Evolutionary conservation across 2,888 invertebrate species (phyloP).

Genomic region (Melieria picta): DNA sequence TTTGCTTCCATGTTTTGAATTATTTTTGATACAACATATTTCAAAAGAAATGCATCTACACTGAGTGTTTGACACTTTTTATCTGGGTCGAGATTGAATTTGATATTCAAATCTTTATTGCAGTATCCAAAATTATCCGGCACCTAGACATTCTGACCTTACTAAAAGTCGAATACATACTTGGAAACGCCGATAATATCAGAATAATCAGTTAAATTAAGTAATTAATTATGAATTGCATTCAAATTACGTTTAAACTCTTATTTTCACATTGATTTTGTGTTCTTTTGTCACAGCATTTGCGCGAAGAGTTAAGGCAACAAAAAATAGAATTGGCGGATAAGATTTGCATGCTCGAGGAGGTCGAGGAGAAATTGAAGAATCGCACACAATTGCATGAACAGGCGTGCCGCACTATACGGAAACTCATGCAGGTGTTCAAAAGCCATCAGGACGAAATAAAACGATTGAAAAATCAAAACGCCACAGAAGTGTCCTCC

Average conservation of each 20-base stretch:
- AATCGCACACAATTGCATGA: constrained; percentile 58
- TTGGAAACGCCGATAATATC: too few species aligned
- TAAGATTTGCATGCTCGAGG: constrained; percentile 58
- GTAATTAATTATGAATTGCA: too few species aligned
- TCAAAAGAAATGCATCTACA: too few species aligned
- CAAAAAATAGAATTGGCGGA: constrained; percentile 58
- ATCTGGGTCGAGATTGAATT: too few species aligned
- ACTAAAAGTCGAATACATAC: too few species aligned
- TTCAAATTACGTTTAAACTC: neutral
- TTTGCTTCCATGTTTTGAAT: too few species aligned
- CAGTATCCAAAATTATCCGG: too few species aligned
- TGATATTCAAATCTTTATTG: too few species aligned
- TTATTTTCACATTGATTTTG: neutral
- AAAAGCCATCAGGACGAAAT: constrained; percentile 59
- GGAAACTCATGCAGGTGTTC: constrained; percentile 58
- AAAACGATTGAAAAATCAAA: constrained; percentile 50
- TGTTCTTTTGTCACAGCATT: constrained; percentile 43
- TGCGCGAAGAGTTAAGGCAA: constrained; percentile 52
- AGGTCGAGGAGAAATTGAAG: constrained; percentile 56
- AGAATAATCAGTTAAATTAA: too few species aligned
- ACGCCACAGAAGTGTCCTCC: neutral
- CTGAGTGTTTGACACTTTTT: too few species aligned
- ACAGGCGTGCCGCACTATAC: constrained; percentile 60
- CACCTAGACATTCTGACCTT: too few species aligned
- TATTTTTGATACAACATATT: too few species aligned